These are phyloP conservation scores for Harpagifer antarcticus DNA, from an alignment of 2,797 vertebrate species.

Conservation along the genomic window DNA sequence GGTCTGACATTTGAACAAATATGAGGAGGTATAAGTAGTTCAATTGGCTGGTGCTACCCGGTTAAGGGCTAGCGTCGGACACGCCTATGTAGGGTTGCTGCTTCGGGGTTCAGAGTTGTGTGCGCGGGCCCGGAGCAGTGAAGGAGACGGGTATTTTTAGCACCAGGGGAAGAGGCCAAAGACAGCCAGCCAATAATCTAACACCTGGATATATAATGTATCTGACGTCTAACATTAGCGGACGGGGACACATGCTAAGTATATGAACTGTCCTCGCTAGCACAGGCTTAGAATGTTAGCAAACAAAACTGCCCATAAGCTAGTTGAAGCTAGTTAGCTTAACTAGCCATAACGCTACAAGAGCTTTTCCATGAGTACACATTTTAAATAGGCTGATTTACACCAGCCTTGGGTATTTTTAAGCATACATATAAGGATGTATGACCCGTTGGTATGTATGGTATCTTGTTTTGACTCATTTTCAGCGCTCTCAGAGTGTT, in stretches of 20 bases:
- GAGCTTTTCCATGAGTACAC: conserved; percentile 2
- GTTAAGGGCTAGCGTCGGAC: conserved; percentile 62
- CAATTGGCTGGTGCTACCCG: conserved; percentile 31
- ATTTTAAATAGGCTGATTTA: neutral
- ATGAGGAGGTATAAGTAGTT: conserved; percentile 1
- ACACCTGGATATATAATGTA: conserved; percentile 18
- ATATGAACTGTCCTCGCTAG: conserved; percentile 13
- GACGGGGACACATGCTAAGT: conserved; percentile 11
- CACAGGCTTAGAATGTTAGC: conserved; percentile 46
- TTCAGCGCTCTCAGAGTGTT: conserved; percentile 40
- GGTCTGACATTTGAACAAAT: conserved; percentile 10
- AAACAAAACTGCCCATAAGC: conserved; percentile 51
- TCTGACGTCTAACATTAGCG: conserved; percentile 14
- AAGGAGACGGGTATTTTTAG: conserved; percentile 74
- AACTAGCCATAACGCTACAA: conserved; percentile 30
- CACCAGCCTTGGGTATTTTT: neutral
- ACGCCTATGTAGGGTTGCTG: conserved; percentile 81
- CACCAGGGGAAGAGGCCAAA: conserved; percentile 32
- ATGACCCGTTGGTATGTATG: neutral
- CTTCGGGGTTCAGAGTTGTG: conserved; percentile 52
- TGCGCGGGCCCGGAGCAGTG: conserved; percentile 69
- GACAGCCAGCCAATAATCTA: conserved; percentile 17
- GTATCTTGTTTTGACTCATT: neutral
- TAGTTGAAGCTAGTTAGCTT: conserved; percentile 62
- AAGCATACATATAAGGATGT: too few relatives aligned